Conservation (phyloP, 2,797 vertebrate species). For the Synanceia verrucosa region DNA sequence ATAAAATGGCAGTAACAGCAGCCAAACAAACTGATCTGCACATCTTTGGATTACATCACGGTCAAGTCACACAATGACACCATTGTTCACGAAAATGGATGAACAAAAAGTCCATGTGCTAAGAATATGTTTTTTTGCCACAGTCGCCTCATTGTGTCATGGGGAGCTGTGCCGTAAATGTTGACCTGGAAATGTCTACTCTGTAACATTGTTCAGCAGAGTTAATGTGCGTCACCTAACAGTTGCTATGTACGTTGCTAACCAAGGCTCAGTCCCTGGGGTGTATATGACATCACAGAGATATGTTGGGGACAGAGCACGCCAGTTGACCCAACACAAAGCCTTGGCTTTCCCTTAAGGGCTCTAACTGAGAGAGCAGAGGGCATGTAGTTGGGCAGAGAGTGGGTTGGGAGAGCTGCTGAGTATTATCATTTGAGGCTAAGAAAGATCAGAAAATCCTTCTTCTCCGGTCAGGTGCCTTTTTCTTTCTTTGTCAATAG, state of each 20-base stretch:
- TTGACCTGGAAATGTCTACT: slow-evolving; percentile 52
- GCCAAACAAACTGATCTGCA: neutral
- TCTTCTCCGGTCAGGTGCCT: slow-evolving; percentile 21
- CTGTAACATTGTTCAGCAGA: slow-evolving; percentile 44
- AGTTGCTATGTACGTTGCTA: slow-evolving; percentile 33
- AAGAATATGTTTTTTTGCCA: slow-evolving; percentile 18
- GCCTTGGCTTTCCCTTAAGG: slow-evolving; percentile 16
- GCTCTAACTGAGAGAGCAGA: slow-evolving; percentile 1
- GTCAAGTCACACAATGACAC: slow-evolving; percentile 4
- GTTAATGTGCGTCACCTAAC: slow-evolving; percentile 29
- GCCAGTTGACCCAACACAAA: slow-evolving; percentile 33
- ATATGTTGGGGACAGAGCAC: slow-evolving; percentile 23
- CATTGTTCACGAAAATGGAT: slow-evolving; percentile 31
- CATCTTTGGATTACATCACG: neutral
- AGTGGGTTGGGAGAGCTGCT: neutral
- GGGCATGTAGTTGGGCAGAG: neutral
- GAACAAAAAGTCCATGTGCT: slow-evolving; percentile 31
- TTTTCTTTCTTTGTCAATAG: slow-evolving; percentile 21
- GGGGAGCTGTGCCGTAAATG: slow-evolving; percentile 45
- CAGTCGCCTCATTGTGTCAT: slow-evolving; percentile 42
- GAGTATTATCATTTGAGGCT: slow-evolving; percentile 9
- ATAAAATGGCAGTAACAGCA: neutral
- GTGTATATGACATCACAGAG: slow-evolving; percentile 42
- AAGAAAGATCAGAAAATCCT: slow-evolving; percentile 17
- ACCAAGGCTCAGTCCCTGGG: slow-evolving; percentile 12